These are phyloP conservation scores for Bombus cullumanus DNA, from an alignment of 1,140 invertebrate genomes.

Conservation along the genomic window DNA sequence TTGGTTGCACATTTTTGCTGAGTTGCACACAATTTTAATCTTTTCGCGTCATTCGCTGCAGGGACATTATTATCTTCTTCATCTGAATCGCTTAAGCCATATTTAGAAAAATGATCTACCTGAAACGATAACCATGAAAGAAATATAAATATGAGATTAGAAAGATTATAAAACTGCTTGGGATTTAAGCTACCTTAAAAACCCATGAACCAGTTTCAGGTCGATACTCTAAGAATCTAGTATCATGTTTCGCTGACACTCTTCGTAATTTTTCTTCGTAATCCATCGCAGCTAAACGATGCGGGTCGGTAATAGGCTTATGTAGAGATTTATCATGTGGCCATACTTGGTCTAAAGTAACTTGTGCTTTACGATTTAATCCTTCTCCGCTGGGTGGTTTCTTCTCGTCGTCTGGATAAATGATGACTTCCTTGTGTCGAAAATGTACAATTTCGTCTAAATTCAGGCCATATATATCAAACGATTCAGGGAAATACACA, in stretches of 20 bases:
- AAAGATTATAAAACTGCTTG: neutral
- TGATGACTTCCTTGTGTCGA: conserved; percentile 89
- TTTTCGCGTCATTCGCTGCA: conserved; percentile 72
- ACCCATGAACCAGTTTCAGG: conserved; percentile 98
- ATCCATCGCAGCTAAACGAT: conserved; percentile 90
- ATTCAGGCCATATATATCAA: conserved; percentile 95
- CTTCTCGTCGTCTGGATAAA: conserved; percentile 88
- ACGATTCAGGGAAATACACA: conserved; percentile 93
- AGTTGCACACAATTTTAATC: conserved; percentile 66
- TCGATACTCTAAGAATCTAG: conserved; percentile 96
- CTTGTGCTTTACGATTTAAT: conserved; percentile 95
- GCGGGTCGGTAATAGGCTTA: conserved; percentile 91
- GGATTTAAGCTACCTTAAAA: conserved; percentile 86
- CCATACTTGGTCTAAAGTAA: conserved; percentile 97
- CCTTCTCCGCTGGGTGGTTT: conserved; percentile 90
- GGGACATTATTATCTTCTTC: conserved; percentile 88
- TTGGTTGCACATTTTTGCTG: conserved; percentile 21
- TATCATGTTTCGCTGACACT: conserved; percentile 93
- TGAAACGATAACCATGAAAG: conserved; percentile 73
- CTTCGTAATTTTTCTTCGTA: conserved; percentile 94
- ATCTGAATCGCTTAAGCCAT: conserved; percentile 95
- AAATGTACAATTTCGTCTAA: conserved; percentile 94
- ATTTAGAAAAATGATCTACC: conserved; percentile 98
- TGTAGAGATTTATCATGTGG: conserved; percentile 94
- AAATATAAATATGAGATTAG: neutral